These are phyloP conservation scores for Galbula dea DNA, from an alignment of 2,113 vertebrate genomes.

Conservation along the genomic window DNA sequence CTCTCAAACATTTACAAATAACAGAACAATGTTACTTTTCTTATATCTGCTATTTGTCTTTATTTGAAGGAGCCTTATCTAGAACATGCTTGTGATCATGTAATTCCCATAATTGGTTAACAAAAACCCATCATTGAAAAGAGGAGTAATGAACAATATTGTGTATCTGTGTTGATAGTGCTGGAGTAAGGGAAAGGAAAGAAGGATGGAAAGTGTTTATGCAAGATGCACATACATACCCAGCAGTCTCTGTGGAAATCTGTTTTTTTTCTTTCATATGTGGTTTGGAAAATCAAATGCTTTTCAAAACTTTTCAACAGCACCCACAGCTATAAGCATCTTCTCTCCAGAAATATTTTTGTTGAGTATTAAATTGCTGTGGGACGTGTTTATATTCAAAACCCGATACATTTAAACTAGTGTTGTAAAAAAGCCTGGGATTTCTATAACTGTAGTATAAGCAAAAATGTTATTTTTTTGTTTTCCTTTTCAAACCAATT, in stretches of 20 bases:
- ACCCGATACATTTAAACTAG: not conserved
- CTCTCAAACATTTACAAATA: not conserved
- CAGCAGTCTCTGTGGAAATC: constrained; percentile 30
- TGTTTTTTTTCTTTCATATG: constrained; percentile 53
- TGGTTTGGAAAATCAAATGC: constrained; percentile 49
- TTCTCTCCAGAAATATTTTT: not conserved
- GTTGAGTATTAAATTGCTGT: not conserved
- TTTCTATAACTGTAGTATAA: not conserved
- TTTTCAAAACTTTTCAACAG: constrained; percentile 40
- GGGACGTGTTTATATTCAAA: not conserved
- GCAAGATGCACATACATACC: not conserved
- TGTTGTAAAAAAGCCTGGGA: not conserved
- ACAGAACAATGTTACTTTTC: not conserved
- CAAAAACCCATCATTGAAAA: not conserved
- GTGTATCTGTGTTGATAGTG: not conserved
- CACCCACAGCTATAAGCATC: constrained; percentile 29
- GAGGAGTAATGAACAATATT: not conserved
- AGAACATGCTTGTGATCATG: not conserved
- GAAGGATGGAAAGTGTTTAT: constrained; percentile 9
- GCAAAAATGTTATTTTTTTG: not conserved
- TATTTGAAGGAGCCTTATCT: not conserved
- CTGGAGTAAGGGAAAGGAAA: constrained; percentile 10
- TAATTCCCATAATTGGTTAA: not conserved
- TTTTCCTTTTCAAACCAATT: constrained; percentile 39
- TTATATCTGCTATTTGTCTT: not conserved